phyloP scores from a whole-genome alignment of 1,140 invertebrate species.

The Chelonus insularis region DNA sequence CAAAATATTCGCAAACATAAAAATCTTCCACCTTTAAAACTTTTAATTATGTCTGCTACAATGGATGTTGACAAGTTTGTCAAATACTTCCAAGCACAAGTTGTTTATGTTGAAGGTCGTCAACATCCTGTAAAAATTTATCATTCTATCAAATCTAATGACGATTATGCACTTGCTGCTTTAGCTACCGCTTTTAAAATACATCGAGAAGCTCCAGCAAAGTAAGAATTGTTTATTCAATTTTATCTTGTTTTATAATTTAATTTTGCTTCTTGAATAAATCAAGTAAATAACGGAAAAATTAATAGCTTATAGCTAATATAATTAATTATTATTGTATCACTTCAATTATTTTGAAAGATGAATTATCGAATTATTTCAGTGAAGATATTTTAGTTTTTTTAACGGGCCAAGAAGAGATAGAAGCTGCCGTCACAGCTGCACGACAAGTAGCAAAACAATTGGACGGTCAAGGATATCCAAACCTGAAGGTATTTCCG shows the following conservation, averaged over 20 bases:
- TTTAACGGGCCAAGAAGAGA: conserved; percentile 98
- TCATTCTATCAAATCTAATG: conserved; percentile 74
- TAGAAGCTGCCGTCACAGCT: conserved; percentile 81
- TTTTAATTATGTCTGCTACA: conserved; percentile 92
- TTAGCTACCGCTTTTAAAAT: conserved; percentile 91
- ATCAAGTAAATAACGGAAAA: too few species aligned
- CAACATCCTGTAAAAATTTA: conserved; percentile 83
- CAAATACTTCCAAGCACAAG: conserved; percentile 85
- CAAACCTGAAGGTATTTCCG: conserved; percentile 72
- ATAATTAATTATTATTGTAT: too few species aligned
- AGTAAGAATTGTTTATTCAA: conserved; percentile 63
- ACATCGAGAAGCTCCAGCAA: conserved; percentile 78
- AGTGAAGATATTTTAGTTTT: conserved; percentile 95
- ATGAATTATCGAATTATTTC: too few species aligned
- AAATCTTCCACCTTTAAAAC: conserved; percentile 68
- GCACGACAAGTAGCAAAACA: conserved; percentile 76
- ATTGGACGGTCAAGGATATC: conserved; percentile 59
- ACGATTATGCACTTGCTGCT: conserved; percentile 82
- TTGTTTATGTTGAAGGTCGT: conserved; percentile 88
- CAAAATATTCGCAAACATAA: conserved; percentile 71
- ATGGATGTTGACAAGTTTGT: conserved; percentile 94
- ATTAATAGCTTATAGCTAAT: too few species aligned
- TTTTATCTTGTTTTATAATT: too few species aligned
- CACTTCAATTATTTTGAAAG: too few species aligned
- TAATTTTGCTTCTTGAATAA: too few species aligned